phyloP scores from a whole-genome alignment of 2,113 vertebrate species.

The Xiphorhynchus elegans region DNA sequence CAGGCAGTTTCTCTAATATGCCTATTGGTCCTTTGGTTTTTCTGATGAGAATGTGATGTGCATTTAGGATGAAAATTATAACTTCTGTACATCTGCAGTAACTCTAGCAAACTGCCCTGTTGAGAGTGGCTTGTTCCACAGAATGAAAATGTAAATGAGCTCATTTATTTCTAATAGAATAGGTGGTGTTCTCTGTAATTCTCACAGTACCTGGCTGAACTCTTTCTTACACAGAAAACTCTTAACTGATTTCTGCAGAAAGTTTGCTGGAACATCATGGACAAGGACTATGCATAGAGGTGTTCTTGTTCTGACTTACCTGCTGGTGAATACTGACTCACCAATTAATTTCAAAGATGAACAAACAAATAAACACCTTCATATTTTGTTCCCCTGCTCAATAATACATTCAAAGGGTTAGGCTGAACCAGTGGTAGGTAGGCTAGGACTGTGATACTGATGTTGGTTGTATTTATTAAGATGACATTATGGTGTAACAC shows the following conservation, averaged over 20 bases:
- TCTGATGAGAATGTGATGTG: conserved; percentile 26
- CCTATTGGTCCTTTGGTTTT: not conserved
- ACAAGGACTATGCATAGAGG: not conserved
- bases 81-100: conserved; percentile 17
- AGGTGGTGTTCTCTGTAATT: not conserved
- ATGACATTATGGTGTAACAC: not conserved
- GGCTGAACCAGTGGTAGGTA: not conserved
- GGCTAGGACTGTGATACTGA: not conserved
- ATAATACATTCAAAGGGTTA: not conserved
- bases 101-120: conserved; percentile 37
- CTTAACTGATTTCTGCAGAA: not conserved
- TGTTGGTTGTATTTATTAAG: conserved; percentile 17
- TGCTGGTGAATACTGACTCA: not conserved
- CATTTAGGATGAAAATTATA: conserved; percentile 48
- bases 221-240: not conserved
- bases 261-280: not conserved
- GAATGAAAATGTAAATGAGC: conserved; percentile 44
- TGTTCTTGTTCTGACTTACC: not conserved
- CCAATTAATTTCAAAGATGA: not conserved
- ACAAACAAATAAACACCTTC: not conserved
- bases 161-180: conserved; percentile 43
- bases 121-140: not conserved
- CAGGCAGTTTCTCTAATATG: conserved; percentile 17
- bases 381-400: not conserved
- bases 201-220: not conserved